A percentile compares a stretch with the other conserved stretches of the same genome.
Evolutionary conservation across 2,113 vertebrate genomes (phyloP).

Genomic region (Beaufortia kweichowensis): DNA sequence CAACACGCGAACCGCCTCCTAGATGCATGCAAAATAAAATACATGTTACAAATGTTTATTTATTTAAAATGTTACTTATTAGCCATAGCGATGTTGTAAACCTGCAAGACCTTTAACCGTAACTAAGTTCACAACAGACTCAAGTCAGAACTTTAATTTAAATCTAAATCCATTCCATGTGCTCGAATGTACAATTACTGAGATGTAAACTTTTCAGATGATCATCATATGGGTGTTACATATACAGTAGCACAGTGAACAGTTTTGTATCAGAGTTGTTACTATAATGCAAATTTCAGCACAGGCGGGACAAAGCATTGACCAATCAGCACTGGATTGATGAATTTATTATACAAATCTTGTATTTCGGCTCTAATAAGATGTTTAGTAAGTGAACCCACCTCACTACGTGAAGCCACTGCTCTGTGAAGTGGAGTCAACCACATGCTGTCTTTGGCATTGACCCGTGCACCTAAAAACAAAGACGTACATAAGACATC

Average conservation of each 20-base stretch:
- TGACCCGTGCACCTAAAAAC: conserved; percentile 87
- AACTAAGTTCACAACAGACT: no score
- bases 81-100: no score
- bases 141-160: no score
- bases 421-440: conserved; percentile 95
- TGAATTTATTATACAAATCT: no score
- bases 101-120: no score
- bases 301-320: not conserved
- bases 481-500: not conserved
- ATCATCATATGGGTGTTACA: no score
- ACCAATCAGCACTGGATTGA: not conserved
- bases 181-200: no score
- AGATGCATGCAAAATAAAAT: conserved; percentile 26
- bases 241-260: no score
- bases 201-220: no score
- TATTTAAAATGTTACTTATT: no score
- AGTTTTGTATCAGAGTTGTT: not conserved
- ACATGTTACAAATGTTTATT: no score
- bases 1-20: conserved; percentile 92
- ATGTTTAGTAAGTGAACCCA: conserved; percentile 60
- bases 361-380: not conserved
- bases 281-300: not conserved
- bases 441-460: conserved; percentile 99
- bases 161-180: no score
- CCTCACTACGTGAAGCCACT: conserved; percentile 93